Evolutionary conservation across 1,140 invertebrate genomes (phyloP).

Genomic region (Chelonus insularis): DNA sequence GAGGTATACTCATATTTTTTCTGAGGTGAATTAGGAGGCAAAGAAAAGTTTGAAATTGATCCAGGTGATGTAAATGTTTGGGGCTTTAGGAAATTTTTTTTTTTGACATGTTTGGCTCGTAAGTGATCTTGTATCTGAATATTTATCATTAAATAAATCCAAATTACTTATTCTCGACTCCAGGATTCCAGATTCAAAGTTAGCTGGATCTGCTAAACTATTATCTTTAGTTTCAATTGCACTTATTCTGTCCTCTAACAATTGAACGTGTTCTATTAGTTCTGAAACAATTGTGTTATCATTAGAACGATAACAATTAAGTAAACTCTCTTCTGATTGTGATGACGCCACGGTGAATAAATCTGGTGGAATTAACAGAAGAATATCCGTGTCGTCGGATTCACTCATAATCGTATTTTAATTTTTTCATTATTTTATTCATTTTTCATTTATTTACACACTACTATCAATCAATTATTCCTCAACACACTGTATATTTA

Average conservation of each 20-base stretch:
- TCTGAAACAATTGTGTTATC: conserved; percentile 63
- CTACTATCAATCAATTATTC: too few species aligned
- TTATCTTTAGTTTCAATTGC: conserved; percentile 56
- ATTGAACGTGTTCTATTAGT: conserved; percentile 65
- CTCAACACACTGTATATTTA: too few species aligned
- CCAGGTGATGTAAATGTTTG: conserved; percentile 37
- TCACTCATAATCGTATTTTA: conserved; percentile 87
- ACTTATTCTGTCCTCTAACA: conserved; percentile 63
- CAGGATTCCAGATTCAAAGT: conserved; percentile 21
- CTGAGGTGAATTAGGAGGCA: conserved; percentile 32
- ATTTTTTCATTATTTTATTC: too few species aligned
- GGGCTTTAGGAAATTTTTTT: conserved; percentile 35
- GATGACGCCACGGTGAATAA: conserved; percentile 66
- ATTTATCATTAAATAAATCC: background rate
- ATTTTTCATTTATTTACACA: too few species aligned
- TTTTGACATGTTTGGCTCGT: conserved; percentile 19
- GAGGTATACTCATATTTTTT: conserved; percentile 34
- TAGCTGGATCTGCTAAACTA: conserved; percentile 40
- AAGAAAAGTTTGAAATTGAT: conserved; percentile 8
- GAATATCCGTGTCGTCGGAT: conserved; percentile 79
- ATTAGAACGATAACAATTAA: conserved; percentile 37
- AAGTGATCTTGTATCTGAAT: background rate
- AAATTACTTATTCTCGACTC: background rate
- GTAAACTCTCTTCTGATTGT: conserved; percentile 59
- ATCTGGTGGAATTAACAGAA: conserved; percentile 76